These are phyloP conservation scores for Dendrophyllia cribrosa DNA, from an alignment of 64 coral and sea anemone genomes.

Conservation along the genomic window DNA sequence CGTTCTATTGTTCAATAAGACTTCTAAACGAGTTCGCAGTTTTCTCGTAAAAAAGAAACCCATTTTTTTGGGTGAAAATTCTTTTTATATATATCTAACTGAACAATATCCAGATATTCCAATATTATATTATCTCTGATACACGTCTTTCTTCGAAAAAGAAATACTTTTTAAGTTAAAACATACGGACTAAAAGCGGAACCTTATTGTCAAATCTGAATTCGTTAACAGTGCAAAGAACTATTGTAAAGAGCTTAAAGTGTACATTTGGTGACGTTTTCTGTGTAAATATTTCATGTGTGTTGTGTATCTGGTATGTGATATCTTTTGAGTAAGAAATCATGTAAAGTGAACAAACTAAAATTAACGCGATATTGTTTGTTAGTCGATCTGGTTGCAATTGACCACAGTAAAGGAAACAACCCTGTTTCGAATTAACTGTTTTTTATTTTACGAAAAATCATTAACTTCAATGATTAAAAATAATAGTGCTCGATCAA, in stretches of 20 bases:
- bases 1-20: neutral
- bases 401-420: neutral
- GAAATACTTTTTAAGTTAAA: neutral
- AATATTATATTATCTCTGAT: neutral
- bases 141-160: neutral
- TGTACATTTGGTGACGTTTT: slow-evolving; percentile 34
- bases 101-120: neutral
- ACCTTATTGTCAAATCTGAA: neutral
- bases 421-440: neutral
- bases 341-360: neutral
- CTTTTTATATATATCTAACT: neutral
- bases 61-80: neutral
- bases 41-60: neutral
- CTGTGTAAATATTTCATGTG: neutral
- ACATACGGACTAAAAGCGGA: neutral
- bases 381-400: neutral
- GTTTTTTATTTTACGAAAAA: neutral
- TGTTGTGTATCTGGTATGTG: neutral
- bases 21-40: neutral
- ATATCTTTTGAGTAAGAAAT: neutral
- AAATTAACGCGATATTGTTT: slow-evolving; percentile 28
- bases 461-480: too few relatives aligned
- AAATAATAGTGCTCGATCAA: too few relatives aligned
- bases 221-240: slow-evolving; percentile 18
- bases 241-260: slow-evolving; percentile 2